Conservation (phyloP, 2,113 vertebrate species). For the Callipepla squamata region DNA sequence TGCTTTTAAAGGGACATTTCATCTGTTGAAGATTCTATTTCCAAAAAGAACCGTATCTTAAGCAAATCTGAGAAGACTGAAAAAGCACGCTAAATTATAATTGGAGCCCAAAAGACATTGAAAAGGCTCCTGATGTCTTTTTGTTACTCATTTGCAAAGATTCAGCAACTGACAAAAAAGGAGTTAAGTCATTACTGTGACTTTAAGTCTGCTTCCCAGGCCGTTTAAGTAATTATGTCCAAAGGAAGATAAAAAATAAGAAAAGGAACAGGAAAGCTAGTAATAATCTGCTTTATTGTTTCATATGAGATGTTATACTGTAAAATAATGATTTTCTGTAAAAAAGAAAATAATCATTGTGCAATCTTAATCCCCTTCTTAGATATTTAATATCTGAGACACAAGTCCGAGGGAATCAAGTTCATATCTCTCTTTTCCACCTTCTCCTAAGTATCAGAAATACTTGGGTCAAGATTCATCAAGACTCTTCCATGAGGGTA, state of each 20-base stretch:
- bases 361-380: not conserved
- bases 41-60: not conserved
- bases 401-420: not conserved
- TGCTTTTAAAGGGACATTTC: not conserved
- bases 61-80: not conserved
- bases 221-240: not conserved
- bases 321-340: not conserved
- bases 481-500: not conserved
- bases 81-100: not conserved
- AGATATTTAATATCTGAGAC: not conserved
- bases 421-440: not conserved
- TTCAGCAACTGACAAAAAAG: not conserved
- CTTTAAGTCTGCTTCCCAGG: not conserved
- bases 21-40: not conserved
- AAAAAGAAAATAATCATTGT: not conserved
- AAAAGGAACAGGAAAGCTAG: not conserved
- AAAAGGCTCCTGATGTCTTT: not conserved
- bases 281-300: not conserved
- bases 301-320: not conserved
- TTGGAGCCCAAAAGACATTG: not conserved
- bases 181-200: not conserved
- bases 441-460: not conserved
- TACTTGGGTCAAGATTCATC: too few species aligned
- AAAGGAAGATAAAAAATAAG: not conserved
- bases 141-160: not conserved